Percentiles rank a stretch among this genome's conserved stretches.
Evolutionary conservation across 2,888 invertebrate genomes (phyloP).

Genomic region (Sarcophaga subvicina): DNA sequence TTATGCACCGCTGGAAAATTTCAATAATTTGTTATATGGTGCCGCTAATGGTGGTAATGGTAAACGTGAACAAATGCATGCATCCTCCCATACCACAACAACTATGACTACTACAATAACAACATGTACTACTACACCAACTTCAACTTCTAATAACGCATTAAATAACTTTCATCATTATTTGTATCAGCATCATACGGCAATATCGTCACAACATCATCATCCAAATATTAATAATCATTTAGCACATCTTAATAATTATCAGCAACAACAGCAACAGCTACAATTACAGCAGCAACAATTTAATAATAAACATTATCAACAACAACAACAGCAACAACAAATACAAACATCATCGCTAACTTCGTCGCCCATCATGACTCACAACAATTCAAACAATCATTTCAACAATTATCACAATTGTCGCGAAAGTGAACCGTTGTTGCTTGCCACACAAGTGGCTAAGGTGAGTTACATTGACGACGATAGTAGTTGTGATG

Average conservation of each 20-base stretch:
- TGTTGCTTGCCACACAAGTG: constrained; percentile 81
- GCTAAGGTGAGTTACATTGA: constrained; percentile 80
- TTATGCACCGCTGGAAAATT: constrained; percentile 76
- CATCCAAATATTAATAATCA: constrained; percentile 63
- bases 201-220: constrained; percentile 49
- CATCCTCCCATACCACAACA: constrained; percentile 57
- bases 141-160: constrained; percentile 70
- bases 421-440: constrained; percentile 81
- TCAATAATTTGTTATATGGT: constrained; percentile 74
- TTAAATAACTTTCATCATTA: constrained; percentile 67
- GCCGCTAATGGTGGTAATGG: constrained; percentile 70
- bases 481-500: constrained; percentile 67
- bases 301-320: constrained; percentile 69
- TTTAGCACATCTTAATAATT: constrained; percentile 65
- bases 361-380: constrained; percentile 57
- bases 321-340: constrained; percentile 67
- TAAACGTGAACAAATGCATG: constrained; percentile 72
- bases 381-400: constrained; percentile 75
- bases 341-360: constrained; percentile 71
- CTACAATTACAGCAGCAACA: constrained; percentile 70
- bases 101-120: constrained; percentile 25
- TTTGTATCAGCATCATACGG: constrained; percentile 70
- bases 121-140: constrained; percentile 68
- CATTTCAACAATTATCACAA: constrained; percentile 78
- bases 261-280: constrained; percentile 52